Evolutionary conservation across 2,888 invertebrate species (phyloP).

Genomic region (Lottia gigantea): DNA sequence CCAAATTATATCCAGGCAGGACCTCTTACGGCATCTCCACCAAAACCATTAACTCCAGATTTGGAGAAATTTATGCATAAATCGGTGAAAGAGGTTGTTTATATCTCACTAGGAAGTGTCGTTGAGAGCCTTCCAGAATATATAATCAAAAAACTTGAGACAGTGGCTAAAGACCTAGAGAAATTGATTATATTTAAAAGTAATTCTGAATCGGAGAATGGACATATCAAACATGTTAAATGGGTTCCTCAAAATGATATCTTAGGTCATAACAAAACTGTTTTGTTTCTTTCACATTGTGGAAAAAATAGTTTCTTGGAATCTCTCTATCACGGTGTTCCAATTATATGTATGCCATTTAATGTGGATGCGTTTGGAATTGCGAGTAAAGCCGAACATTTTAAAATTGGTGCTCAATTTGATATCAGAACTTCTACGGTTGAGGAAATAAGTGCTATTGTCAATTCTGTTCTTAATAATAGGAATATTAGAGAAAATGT

Average conservation of each 20-base stretch:
- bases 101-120: conserved; percentile 39
- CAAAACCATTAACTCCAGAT: conserved; percentile 30
- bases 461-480: conserved; percentile 13
- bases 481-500: conserved; percentile 17
- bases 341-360: conserved; percentile 34
- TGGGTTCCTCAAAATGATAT: conserved; percentile 38
- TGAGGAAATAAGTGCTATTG: background rate
- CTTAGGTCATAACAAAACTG: conserved; percentile 28
- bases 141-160: conserved; percentile 26
- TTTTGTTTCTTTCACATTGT: conserved; percentile 38
- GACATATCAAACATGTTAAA: conserved; percentile 21
- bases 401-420: conserved; percentile 1
- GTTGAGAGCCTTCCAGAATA: conserved; percentile 24
- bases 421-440: background rate
- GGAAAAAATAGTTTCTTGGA: conserved; percentile 39
- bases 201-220: conserved; percentile 5
- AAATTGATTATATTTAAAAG: conserved; percentile 17
- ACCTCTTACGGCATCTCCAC: conserved; percentile 34
- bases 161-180: conserved; percentile 7
- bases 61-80: conserved; percentile 32
- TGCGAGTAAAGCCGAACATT: conserved; percentile 21
- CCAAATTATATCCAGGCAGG: conserved; percentile 37
- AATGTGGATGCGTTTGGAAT: conserved; percentile 35
- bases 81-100: conserved; percentile 33
- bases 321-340: conserved; percentile 39